phyloP scores from a whole-genome alignment of 2,888 invertebrate genomes.

The Drosophila melanocephala region DNA sequence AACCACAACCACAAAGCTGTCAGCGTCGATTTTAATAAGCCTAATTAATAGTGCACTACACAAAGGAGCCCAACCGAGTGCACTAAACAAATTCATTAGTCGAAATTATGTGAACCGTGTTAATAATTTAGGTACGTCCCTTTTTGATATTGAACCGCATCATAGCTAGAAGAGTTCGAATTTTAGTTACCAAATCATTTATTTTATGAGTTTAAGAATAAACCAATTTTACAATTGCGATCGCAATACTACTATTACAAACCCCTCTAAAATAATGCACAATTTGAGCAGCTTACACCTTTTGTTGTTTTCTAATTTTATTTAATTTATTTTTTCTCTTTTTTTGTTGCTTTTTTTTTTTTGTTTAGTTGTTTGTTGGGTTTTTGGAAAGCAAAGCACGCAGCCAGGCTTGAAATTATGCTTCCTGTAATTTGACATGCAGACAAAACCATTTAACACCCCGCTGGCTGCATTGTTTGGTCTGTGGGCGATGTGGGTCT shows the following conservation, averaged over 20 bases:
- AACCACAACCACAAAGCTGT: slow-evolving; percentile 62
- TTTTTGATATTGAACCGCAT: background rate
- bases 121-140: slow-evolving; percentile 17
- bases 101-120: slow-evolving; percentile 9
- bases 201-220: background rate
- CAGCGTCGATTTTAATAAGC: slow-evolving; percentile 71
- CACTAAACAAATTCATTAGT: slow-evolving; percentile 49
- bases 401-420: slow-evolving; percentile 78
- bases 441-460: slow-evolving; percentile 80
- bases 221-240: background rate
- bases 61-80: slow-evolving; percentile 43
- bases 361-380: slow-evolving; percentile 27
- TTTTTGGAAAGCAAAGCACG: slow-evolving; percentile 50
- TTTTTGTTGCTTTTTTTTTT: background rate
- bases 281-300: slow-evolving; percentile 54
- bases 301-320: slow-evolving; percentile 46
- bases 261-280: slow-evolving; percentile 44
- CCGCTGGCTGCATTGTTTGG: slow-evolving; percentile 72
- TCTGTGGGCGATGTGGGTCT: slow-evolving; percentile 21
- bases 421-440: slow-evolving; percentile 79
- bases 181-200: background rate
- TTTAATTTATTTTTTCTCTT: slow-evolving; percentile 12
- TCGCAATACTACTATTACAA: background rate
- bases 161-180: too few relatives aligned
- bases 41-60: slow-evolving; percentile 67